Evolutionary conservation across 2,797 vertebrate species (phyloP), one percentile per base, ranked within the genome.

Genomic region (Meriones psammophilus): DNA sequence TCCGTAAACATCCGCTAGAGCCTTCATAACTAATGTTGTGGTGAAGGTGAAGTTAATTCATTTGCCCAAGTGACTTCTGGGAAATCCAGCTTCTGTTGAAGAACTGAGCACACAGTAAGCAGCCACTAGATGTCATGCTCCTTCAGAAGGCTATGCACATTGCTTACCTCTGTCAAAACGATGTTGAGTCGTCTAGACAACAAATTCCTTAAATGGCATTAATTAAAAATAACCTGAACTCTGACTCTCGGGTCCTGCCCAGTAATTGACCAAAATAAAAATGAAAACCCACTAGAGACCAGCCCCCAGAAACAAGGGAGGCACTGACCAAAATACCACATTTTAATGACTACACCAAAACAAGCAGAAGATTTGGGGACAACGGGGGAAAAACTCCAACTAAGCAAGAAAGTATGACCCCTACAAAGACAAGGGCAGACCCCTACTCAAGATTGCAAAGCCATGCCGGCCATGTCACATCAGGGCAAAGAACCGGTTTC

Each of bases 131-230:
- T 98, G 98, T 98, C 98, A 98, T 87, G 96, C 97, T 97, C 77
- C 93, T 94, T 97, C 96, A 97, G 98, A 90, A 71, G 36, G 97
- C 96, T 92, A 60, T 13, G 0, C 68, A 80, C 10, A 58, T 5
- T 76, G 93, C 88, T 83, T 54, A 60, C 83, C 91, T 97, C 18
- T 76, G 88, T 96, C 96, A 97, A 81, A 77, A 97, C 84, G 91
- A 95, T 97, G 96, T 96, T 97, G 96, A 98, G 96, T 96, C 98
- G 98, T 98, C 98, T 97, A 98, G 98, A 98, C 98, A 96, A 91
- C 96, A 36, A 98, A 98, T 98, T 98, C 98, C 98, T 98, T 98
- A 98, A 98, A 98, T 98, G 98, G 98, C 98, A 98, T 98, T 98
- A 98, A 98, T 98, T 98, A 96, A 98, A 98, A 98, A 98, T 98